These are phyloP conservation scores for Osmerus mordax DNA, from an alignment of 2,113 vertebrate species.

Conservation along the genomic window DNA sequence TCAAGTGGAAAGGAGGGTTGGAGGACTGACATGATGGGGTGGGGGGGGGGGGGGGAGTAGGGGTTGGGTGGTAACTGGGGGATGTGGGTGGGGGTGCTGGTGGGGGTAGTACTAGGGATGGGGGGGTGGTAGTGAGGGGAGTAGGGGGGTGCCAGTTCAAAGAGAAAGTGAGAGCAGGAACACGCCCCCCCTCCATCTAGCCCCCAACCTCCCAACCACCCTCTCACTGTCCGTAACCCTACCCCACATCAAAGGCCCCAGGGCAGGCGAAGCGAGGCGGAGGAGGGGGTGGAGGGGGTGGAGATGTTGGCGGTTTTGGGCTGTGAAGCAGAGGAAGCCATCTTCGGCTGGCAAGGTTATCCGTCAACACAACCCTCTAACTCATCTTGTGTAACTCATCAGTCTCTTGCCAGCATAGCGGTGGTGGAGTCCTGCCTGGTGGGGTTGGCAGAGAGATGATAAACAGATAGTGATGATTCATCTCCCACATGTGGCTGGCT, in stretches of 20 bases:
- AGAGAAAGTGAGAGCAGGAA: conserved; percentile 32
- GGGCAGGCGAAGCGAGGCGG: conserved; percentile 36
- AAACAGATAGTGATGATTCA: not conserved
- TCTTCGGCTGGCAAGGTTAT: conserved; percentile 22
- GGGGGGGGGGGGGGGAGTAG: not conserved
- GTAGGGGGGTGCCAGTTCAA: conserved; percentile 13
- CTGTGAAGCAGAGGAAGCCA: conserved; percentile 26
- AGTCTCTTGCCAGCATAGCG: conserved; percentile 18
- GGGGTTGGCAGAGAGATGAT: not conserved
- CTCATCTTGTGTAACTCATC: conserved; percentile 15
- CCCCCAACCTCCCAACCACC: not conserved
- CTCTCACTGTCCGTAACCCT: conserved; percentile 29
- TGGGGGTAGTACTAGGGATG: conserved; percentile 13
- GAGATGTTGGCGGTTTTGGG: conserved; percentile 6
- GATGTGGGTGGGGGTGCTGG: not conserved
- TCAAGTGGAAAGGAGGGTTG: too few species aligned
- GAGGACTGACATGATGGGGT: not conserved
- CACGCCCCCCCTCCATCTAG: conserved; percentile 13
- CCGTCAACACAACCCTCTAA: conserved; percentile 28
- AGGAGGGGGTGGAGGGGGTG: conserved; percentile 3
- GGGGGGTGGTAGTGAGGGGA: not conserved
- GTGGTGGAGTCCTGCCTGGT: not conserved
- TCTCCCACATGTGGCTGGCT: too few species aligned
- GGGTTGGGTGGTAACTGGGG: not conserved
- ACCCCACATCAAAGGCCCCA: conserved; percentile 48